A percentile compares a stretch with the other conserved stretches of the same genome.
Conservation (phyloP, 35 echinoderm and acorn worm species). For the Lytechinus pictus region DNA sequence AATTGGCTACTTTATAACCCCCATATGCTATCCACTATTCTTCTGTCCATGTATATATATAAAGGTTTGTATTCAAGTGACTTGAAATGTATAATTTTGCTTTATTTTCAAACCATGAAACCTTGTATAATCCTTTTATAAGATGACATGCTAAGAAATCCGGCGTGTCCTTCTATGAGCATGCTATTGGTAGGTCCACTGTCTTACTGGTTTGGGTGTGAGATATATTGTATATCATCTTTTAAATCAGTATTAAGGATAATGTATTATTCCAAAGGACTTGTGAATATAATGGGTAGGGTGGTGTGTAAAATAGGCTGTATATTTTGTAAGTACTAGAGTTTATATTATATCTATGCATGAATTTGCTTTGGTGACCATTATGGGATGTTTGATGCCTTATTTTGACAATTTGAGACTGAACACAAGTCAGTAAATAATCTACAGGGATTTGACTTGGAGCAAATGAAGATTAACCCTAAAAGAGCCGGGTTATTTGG, state of each 20-base stretch:
- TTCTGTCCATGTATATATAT: slow-evolving; percentile 29
- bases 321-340: slow-evolving; percentile 38
- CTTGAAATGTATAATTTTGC: slow-evolving; percentile 41
- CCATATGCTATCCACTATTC: not conserved
- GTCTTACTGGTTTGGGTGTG: not conserved
- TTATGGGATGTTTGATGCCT: not conserved
- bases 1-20: not conserved
- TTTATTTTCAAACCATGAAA: not conserved
- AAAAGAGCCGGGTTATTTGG: too few species aligned
- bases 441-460: too few species aligned
- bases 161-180: not conserved
- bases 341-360: not conserved
- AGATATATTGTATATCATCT: not conserved
- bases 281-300: not conserved
- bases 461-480: too few species aligned
- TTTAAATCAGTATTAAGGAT: slow-evolving; percentile 16
- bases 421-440: not conserved
- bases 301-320: slow-evolving; percentile 27
- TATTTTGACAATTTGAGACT: not conserved
- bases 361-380: not conserved
- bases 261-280: slow-evolving; percentile 25
- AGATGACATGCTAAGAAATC: not conserved
- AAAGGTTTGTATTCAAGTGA: slow-evolving; percentile 21
- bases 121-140: not conserved
- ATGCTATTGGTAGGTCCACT: not conserved